These are phyloP conservation scores for Cremastinae sp. DNA, from an alignment of 2,888 invertebrate genomes.

Conservation along the genomic window DNA sequence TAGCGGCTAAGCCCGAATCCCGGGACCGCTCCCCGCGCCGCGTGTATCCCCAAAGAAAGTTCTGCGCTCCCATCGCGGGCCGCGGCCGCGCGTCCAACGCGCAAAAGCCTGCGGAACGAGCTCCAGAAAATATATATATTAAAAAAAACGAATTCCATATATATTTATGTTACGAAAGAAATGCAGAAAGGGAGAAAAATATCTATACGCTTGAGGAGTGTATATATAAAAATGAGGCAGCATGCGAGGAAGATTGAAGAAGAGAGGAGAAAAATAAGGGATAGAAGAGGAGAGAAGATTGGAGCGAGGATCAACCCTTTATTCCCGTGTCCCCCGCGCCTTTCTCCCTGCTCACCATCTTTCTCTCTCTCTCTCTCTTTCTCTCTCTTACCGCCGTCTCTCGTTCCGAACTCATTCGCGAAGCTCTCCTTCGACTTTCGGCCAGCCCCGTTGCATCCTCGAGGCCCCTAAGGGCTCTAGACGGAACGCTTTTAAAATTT, in stretches of 20 bases:
- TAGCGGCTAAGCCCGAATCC: constrained; percentile 77
- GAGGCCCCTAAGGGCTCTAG: constrained; percentile 79
- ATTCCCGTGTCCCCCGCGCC: constrained; percentile 47
- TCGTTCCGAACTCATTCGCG: constrained; percentile 57
- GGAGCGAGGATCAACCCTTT: constrained; percentile 61
- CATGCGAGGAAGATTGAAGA: constrained; percentile 56
- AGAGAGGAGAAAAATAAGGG: constrained; percentile 53
- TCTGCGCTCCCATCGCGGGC: constrained; percentile 63
- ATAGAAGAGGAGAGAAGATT: constrained; percentile 55
- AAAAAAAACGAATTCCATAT: constrained; percentile 47
- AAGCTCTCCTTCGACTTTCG: constrained; percentile 70
- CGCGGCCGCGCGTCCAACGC: constrained; percentile 59
- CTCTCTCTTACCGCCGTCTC: too few species aligned
- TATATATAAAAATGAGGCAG: constrained; percentile 46
- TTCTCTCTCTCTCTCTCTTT: constrained; percentile 59
- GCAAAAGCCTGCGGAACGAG: constrained; percentile 57
- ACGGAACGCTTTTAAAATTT: constrained; percentile 81
- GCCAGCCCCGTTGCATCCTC: constrained; percentile 76
- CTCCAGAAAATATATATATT: constrained; percentile 56
- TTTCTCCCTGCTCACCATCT: constrained; percentile 54
- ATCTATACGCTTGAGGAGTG: constrained; percentile 14
- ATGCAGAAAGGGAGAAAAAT: constrained; percentile 62
- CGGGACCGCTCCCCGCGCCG: constrained; percentile 1
- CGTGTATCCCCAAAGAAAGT: constrained; percentile 66
- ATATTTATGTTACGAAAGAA: constrained; percentile 37